These are phyloP conservation scores for Ochlodes sylvanus DNA, from an alignment of 2,888 invertebrate genomes.

Conservation along the genomic window DNA sequence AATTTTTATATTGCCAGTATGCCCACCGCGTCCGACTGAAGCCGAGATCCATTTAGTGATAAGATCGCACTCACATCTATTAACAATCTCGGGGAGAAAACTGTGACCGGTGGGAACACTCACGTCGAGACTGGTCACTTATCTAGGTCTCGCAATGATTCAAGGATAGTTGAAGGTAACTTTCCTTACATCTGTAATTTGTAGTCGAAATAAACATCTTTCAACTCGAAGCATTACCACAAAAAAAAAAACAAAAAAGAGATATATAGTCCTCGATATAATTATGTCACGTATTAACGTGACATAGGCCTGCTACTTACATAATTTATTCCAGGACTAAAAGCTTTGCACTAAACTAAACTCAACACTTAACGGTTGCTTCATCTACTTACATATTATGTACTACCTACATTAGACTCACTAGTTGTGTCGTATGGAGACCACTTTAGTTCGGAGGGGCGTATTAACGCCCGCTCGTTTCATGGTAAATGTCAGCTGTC, in stretches of 20 bases:
- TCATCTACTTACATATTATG: too few relatives aligned
- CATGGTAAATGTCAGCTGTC: constrained; percentile 20
- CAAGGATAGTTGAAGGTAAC: constrained; percentile 19
- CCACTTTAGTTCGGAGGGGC: not conserved
- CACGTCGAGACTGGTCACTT: constrained; percentile 34
- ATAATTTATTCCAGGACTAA: too few relatives aligned
- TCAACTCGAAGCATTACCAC: not conserved
- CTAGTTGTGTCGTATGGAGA: not conserved
- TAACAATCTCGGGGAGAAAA: constrained; percentile 38
- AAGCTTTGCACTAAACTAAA: too few relatives aligned
- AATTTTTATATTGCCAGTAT: constrained; percentile 25
- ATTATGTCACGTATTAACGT: too few relatives aligned
- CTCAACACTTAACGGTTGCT: too few relatives aligned
- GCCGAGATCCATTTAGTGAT: constrained; percentile 35
- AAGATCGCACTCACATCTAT: constrained; percentile 36
- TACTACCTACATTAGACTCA: not conserved
- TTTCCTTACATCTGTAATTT: not conserved
- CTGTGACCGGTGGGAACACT: constrained; percentile 38
- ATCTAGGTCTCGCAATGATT: constrained; percentile 31
- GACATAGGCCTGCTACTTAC: too few relatives aligned
- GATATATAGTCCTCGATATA: too few relatives aligned
- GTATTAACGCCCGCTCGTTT: constrained; percentile 5
- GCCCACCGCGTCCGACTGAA: constrained; percentile 23
- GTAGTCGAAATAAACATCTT: not conserved
- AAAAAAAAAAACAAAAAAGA: too few relatives aligned